These are phyloP conservation scores for Smittia aterrima DNA, from an alignment of 2,888 invertebrate genomes.

Conservation along the genomic window DNA sequence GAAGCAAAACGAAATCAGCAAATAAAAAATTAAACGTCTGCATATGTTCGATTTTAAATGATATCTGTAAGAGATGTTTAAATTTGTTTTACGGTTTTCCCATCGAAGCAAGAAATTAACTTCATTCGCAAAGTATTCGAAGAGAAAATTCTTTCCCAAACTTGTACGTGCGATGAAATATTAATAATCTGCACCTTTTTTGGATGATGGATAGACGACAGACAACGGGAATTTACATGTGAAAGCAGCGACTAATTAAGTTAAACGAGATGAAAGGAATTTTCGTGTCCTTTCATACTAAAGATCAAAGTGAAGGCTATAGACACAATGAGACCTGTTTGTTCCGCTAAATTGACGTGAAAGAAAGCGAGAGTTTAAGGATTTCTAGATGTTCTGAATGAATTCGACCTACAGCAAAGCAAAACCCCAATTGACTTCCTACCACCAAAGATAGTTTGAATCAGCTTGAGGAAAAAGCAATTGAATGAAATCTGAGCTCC, in stretches of 20 bases:
- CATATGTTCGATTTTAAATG: conserved; percentile 2
- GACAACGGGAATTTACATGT: conserved; percentile 9
- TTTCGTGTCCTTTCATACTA: background rate
- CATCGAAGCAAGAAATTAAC: too few relatives aligned
- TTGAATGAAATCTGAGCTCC: too few relatives aligned
- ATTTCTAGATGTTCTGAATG: background rate
- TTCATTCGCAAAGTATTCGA: too few relatives aligned
- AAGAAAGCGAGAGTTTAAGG: conserved; percentile 7
- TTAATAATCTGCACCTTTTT: conserved; percentile 18
- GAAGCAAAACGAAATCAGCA: background rate
- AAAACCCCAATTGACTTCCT: too few relatives aligned
- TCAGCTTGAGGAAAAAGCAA: too few relatives aligned
- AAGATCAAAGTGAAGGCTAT: background rate
- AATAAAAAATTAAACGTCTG: background rate
- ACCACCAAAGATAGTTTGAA: too few relatives aligned
- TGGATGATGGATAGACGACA: background rate
- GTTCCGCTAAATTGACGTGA: conserved; percentile 22
- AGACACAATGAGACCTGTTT: background rate
- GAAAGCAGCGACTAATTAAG: background rate
- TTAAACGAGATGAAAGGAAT: background rate
- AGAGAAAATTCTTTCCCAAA: too few relatives aligned
- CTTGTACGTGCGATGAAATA: conserved; percentile 11
- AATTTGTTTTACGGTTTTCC: too few relatives aligned
- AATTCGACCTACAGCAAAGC: conserved; percentile 18
- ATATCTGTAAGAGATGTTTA: too few relatives aligned